Conservation (phyloP, 2,888 invertebrate species). For the Apoda limacodes region DNA sequence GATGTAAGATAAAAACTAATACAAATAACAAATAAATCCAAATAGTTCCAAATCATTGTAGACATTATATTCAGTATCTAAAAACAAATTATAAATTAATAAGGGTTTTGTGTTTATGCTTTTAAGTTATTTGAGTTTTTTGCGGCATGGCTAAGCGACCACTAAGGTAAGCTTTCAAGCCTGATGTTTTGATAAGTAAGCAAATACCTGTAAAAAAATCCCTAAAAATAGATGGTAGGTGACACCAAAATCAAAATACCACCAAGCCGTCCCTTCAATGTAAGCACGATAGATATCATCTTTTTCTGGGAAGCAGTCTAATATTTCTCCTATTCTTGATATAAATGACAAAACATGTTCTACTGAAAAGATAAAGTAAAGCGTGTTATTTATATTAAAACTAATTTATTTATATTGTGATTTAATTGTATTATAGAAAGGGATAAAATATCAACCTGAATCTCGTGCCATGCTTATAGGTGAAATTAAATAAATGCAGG, state of each 20-base stretch:
- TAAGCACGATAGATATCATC: conserved; percentile 20
- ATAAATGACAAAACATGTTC: conserved; percentile 28
- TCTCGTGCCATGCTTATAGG: no score
- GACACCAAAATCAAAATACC: conserved; percentile 25
- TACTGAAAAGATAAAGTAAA: conserved; percentile 26
- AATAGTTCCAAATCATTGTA: conserved; percentile 76
- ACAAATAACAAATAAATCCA: conserved; percentile 76
- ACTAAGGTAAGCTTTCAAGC: no score
- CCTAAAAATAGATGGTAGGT: conserved; percentile 21
- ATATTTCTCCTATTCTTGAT: conserved; percentile 14
- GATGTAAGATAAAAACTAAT: conserved; percentile 73
- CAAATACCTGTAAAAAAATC: conserved; percentile 28
- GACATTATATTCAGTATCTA: conserved; percentile 60
- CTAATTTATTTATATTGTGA: no score
- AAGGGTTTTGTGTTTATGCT: no score
- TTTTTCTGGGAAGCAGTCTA: conserved; percentile 18
- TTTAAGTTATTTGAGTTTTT: no score
- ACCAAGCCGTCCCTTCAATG: conserved; percentile 20
- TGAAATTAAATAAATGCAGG: no score
- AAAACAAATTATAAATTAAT: conserved; percentile 22
- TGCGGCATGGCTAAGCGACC: no score
- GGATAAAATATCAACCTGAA: no score
- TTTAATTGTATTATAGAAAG: no score
- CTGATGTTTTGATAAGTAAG: no score
- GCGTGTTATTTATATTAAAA: conserved; percentile 1